These are phyloP conservation scores for Erethizon dorsatum DNA, from an alignment of 2,797 vertebrate genomes.

Conservation along the genomic window DNA sequence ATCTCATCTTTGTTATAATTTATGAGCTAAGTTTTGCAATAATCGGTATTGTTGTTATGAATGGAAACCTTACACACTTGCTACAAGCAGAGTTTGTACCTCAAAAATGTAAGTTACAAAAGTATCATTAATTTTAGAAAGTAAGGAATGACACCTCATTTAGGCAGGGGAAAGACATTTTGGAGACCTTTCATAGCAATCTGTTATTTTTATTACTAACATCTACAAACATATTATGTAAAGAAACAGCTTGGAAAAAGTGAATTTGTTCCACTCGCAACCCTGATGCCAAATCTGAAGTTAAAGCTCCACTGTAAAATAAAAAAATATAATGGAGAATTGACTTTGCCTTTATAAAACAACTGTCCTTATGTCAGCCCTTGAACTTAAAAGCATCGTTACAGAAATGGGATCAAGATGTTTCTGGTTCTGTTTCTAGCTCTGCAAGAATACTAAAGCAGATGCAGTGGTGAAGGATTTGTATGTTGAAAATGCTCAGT, in stretches of 20 bases:
- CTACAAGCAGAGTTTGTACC: conserved; percentile 11
- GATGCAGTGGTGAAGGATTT: conserved; percentile 95
- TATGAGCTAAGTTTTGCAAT: conserved; percentile 23
- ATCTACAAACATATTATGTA: conserved; percentile 29
- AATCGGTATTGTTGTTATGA: conserved; percentile 14
- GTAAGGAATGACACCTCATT: background rate
- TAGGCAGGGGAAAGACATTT: background rate
- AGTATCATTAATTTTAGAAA: conserved; percentile 60
- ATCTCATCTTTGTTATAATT: conserved; percentile 29
- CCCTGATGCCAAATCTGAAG: background rate
- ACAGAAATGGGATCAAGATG: conserved; percentile 75
- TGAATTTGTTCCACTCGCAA: conserved; percentile 15
- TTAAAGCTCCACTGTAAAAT: conserved; percentile 36
- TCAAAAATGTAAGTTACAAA: conserved; percentile 53
- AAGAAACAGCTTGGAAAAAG: conserved; percentile 59
- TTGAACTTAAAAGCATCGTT: background rate
- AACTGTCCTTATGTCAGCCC: conserved; percentile 6
- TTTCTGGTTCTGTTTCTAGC: conserved; percentile 88
- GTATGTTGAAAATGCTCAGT: conserved; percentile 95
- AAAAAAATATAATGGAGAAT: conserved; percentile 26
- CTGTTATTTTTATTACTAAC: conserved; percentile 60
- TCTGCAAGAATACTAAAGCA: conserved; percentile 94
- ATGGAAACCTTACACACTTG: background rate
- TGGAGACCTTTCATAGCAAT: conserved; percentile 6
- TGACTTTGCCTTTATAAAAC: conserved; percentile 62